Base-by-base conservation (phyloP, 2,888 invertebrate species). In the Prosapia bicincta region DNA sequence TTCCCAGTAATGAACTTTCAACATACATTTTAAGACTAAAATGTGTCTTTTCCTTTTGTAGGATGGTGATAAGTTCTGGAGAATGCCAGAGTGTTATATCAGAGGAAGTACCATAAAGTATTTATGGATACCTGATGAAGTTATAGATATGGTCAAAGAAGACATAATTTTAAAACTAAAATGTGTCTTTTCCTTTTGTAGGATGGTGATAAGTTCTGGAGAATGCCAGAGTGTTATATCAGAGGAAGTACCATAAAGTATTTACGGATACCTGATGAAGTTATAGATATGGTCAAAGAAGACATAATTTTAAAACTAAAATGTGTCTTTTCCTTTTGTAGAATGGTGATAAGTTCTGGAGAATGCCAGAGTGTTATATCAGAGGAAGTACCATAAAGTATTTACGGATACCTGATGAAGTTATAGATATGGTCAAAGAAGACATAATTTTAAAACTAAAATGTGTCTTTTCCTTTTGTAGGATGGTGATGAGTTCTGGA, bases 51-150 rank as follows among this genome's bases (percentile, higher is more conserved):
- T n/a, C n/a, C n/a, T n/a, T n/a, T 83, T 85, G 66, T 82, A 97
- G 96, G 97, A 99, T 88, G 99, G 99, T 79, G 99, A 99, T 84
- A 94, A 97, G 84, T 99, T 99, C 87, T 99, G 98, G 98, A 91
- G 97, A 81, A 99, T 99, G 96, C 97, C 98, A 0, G 99, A 99
- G 86, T 98, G 98, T 83, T 99, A 99, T 83, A 97, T 99, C 78
- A 88, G 99, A 80, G 99, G 99, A 0, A 98, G 97, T 82, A 99
- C 98, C 1, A 99, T 99, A 69, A 99, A 99, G 85, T 99, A 99
- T 84, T 87, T 99, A 26, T 89, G 99, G 82, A 99, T 99, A 83
- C 99, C 99, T 0, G 99, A 99, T 85, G 99, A 99, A 88, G 98
- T 99, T 23, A 97, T 99, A 78, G 98, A 98, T 82, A 97, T 98